Percentiles rank a stretch among this genome's conserved stretches.
Evolutionary conservation across 2,888 invertebrate genomes (phyloP).

Genomic region (Megamerina dolium): DNA sequence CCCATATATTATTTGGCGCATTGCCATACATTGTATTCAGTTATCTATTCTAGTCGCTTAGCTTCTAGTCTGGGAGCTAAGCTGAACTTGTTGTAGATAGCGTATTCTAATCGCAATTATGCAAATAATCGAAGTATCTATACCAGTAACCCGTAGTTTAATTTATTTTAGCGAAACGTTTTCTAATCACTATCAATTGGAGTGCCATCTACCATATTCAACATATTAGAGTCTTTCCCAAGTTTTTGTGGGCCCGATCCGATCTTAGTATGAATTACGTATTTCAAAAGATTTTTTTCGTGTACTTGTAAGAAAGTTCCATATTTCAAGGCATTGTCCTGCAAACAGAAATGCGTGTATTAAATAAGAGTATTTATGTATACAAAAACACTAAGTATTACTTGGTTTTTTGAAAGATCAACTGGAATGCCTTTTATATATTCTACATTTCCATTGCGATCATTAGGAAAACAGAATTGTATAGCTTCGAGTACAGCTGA

Average conservation of each 20-base stretch:
- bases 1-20: too few relatives aligned
- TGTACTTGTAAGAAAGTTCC: too few relatives aligned
- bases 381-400: neutral
- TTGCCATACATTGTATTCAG: too few relatives aligned
- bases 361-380: constrained; percentile 1
- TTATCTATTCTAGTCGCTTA: too few relatives aligned
- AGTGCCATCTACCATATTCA: constrained; percentile 42
- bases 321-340: constrained; percentile 19
- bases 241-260: constrained; percentile 67
- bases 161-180: too few relatives aligned
- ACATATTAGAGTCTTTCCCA: constrained; percentile 50
- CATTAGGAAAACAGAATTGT: constrained; percentile 65
- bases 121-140: too few relatives aligned
- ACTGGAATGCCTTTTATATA: constrained; percentile 57
- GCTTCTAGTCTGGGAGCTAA: too few relatives aligned
- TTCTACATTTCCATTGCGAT: constrained; percentile 42
- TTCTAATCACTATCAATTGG: too few relatives aligned
- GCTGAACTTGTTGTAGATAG: too few relatives aligned
- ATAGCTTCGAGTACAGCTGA: constrained; percentile 62
- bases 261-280: constrained; percentile 76
- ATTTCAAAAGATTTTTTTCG: constrained; percentile 61
- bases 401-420: constrained; percentile 19
- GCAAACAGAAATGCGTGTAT: constrained; percentile 13
- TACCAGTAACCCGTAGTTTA: too few relatives aligned
- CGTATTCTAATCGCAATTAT: too few relatives aligned